phyloP scores from a whole-genome alignment of 2,797 vertebrate genomes.

The Macropodus opercularis region DNA sequence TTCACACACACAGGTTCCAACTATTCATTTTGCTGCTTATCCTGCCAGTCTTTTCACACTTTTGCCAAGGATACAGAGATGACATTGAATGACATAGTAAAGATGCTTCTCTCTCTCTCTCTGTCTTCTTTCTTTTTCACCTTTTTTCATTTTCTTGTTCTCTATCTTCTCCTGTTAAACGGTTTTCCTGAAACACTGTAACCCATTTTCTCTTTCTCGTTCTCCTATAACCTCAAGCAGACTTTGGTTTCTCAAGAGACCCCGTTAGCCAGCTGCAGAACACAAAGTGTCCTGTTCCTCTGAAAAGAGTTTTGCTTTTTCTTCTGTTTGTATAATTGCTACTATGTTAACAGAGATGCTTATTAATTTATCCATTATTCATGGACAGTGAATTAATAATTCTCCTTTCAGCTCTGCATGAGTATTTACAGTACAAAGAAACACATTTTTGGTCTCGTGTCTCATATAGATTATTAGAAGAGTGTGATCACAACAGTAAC shows the following conservation, averaged over 20 bases:
- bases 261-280: background rate
- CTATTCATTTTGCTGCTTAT: constrained; percentile 37
- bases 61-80: constrained; percentile 43
- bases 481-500: constrained; percentile 31
- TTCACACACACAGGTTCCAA: constrained; percentile 29
- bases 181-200: constrained; percentile 33
- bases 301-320: constrained; percentile 7
- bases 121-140: background rate
- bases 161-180: constrained; percentile 17
- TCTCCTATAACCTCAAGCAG: constrained; percentile 21
- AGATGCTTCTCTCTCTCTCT: constrained; percentile 21
- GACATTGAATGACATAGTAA: constrained; percentile 34
- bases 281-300: constrained; percentile 18
- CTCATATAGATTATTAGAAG: constrained; percentile 5
- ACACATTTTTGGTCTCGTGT: too few relatives aligned
- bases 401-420: background rate
- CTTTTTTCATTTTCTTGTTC: constrained; percentile 29
- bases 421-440: too few relatives aligned
- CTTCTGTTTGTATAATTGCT: too few relatives aligned
- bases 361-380: background rate
- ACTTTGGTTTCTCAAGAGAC: constrained; percentile 15
- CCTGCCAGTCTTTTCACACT: constrained; percentile 40
- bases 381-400: background rate
- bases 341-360: background rate
- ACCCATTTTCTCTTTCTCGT: constrained; percentile 38